Evolutionary conservation across 2,113 vertebrate species (phyloP).

Genomic region (Pteronura brasiliensis): DNA sequence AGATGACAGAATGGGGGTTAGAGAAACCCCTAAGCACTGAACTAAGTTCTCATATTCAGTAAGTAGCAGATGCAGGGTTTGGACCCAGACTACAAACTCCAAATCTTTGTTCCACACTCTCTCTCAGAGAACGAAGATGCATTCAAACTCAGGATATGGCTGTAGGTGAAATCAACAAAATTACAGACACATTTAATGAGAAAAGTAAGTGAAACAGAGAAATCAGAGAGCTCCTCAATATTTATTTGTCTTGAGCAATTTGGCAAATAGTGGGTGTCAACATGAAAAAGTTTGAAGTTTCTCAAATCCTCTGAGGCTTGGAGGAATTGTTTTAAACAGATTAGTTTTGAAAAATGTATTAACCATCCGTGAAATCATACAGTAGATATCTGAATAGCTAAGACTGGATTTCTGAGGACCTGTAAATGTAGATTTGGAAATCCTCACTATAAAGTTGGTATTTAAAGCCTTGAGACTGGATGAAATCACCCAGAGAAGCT

Average conservation of each 20-base stretch:
- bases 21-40: constrained; percentile 48
- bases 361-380: neutral
- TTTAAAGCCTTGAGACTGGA: neutral
- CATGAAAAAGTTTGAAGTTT: neutral
- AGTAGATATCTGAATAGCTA: neutral
- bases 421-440: neutral
- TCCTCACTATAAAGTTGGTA: neutral
- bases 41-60: neutral
- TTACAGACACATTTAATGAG: neutral
- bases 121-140: neutral
- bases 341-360: neutral
- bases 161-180: neutral
- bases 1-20: constrained; percentile 51
- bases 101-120: neutral
- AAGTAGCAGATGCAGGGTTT: constrained; percentile 35
- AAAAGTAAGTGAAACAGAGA: neutral
- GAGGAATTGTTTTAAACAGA: neutral
- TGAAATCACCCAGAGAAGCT: neutral
- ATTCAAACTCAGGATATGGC: neutral
- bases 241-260: neutral
- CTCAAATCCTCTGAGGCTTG: neutral
- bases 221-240: neutral
- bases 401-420: neutral
- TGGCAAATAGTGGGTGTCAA: neutral
- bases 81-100: neutral